These are phyloP conservation scores for Jaculus jaculus DNA, from an alignment of 2,113 vertebrate genomes.

Conservation along the genomic window DNA sequence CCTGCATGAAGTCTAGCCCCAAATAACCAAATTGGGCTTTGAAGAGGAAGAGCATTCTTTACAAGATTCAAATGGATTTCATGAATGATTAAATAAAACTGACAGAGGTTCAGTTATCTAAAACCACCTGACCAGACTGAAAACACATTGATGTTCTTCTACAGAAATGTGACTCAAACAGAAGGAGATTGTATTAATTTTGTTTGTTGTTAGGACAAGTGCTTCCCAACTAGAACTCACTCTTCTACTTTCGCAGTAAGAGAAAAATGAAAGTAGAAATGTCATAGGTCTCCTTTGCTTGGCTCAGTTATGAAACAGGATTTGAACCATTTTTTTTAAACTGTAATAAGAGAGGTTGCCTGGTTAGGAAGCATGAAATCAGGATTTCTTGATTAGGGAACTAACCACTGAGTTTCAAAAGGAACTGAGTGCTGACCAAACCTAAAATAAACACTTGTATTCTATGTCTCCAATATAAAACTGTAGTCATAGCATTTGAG, in stretches of 20 bases:
- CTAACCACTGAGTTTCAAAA: not conserved
- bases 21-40: conserved; percentile 67
- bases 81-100: conserved; percentile 60
- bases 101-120: conserved; percentile 38
- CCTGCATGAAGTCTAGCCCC: conserved; percentile 37
- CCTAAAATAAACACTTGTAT: not conserved
- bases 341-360: not conserved
- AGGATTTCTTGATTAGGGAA: not conserved
- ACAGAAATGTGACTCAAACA: conserved; percentile 40
- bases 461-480: not conserved
- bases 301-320: not conserved
- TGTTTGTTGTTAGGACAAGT: not conserved
- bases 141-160: conserved; percentile 48
- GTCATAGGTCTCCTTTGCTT: not conserved
- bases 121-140: conserved; percentile 52
- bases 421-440: not conserved
- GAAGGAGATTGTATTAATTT: conserved; percentile 46
- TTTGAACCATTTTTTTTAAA: conserved; percentile 12
- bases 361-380: not conserved
- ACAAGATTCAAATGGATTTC: conserved; percentile 56
- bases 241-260: not conserved
- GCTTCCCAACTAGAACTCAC: not conserved
- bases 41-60: conserved; percentile 40
- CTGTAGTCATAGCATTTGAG: not conserved
- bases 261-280: conserved; percentile 15